Evolutionary conservation across 2,888 invertebrate genomes (phyloP), one percentile per base, ranked within the genome.

Genomic region (Chloroclystis v-ata): DNA sequence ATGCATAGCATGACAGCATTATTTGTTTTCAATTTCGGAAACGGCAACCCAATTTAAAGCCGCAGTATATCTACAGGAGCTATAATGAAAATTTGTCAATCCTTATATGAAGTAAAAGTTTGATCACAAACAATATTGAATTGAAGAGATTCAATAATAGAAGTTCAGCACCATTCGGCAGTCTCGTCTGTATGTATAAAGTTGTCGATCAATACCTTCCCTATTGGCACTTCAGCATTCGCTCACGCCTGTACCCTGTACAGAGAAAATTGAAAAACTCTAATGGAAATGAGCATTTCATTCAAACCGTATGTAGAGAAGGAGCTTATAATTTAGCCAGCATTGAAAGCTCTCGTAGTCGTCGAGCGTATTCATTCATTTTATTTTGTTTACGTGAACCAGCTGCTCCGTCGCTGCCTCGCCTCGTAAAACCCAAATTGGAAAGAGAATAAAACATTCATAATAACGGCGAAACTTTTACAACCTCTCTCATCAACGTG

Each of bases 381-480:
- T 76, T 75, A 80, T 81, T 77, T 68, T 79, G 78, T 84, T 81
- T 82, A 82, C 75, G 71, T 63, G 68, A 61, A 67, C 69, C 82
- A 82, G 77, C 75, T 81, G 81, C 70, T 69, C 65, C 74, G 67
- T 72, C 73, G 75, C 72, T 69, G 69, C 61, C 56, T 61, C 59
- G 60, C 61, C 60, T 81, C 82, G 75, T 82, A 82, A 83, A 82
- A 81, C 75, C 73, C 68, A 68, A 75, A 78, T 78, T 74, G 72
- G 68, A 77, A 75, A 75, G 67, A 73, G 70, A 77, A 77, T 76
- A 77, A 75, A 76, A 70, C 74, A 75, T 77, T 62, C 68, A 72
- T 70, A 72, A 70, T 68, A 72, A 75, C 63, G 63, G 57, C 59
- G 50, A 54, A 60, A 65, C 61, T 71, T 71, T 70, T 66, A 68